These are phyloP conservation scores for Drosophila robusta DNA, from an alignment of 2,888 invertebrate species.

Conservation along the genomic window DNA sequence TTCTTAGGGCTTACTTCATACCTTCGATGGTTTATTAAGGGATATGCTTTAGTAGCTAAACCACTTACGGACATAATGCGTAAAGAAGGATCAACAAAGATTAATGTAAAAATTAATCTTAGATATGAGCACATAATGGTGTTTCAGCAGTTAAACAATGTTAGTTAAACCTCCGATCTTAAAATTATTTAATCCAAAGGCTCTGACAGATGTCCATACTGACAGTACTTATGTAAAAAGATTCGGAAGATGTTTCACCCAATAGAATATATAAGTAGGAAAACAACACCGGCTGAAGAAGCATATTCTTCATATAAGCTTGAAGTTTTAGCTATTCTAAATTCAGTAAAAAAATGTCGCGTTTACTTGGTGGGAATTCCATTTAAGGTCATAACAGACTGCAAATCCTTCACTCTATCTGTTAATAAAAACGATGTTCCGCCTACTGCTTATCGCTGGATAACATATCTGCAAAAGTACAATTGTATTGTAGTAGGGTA, in stretches of 20 bases:
- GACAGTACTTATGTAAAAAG: slow-evolving; percentile 41
- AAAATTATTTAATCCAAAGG: slow-evolving; percentile 14
- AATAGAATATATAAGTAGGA: slow-evolving; percentile 27
- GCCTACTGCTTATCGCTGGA: no score
- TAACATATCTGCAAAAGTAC: no score
- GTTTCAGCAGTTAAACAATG: not conserved
- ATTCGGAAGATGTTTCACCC: not conserved
- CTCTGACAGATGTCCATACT: slow-evolving; percentile 35
- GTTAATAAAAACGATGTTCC: no score
- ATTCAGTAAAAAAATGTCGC: no score
- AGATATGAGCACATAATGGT: not conserved
- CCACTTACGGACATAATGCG: not conserved
- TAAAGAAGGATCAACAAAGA: not conserved
- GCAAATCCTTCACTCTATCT: no score
- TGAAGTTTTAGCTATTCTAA: not conserved
- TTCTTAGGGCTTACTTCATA: slow-evolving; percentile 7
- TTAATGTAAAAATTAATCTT: not conserved
- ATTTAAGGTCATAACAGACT: no score
- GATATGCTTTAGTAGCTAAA: slow-evolving; percentile 5
- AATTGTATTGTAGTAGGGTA: no score
- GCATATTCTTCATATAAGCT: slow-evolving; percentile 73
- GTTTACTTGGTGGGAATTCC: no score
- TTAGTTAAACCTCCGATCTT: slow-evolving; percentile 9
- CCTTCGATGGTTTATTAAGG: slow-evolving; percentile 1
- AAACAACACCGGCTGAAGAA: slow-evolving; percentile 48